Evolutionary conservation across 2,113 vertebrate genomes (phyloP).

Genomic region (Passer domesticus): DNA sequence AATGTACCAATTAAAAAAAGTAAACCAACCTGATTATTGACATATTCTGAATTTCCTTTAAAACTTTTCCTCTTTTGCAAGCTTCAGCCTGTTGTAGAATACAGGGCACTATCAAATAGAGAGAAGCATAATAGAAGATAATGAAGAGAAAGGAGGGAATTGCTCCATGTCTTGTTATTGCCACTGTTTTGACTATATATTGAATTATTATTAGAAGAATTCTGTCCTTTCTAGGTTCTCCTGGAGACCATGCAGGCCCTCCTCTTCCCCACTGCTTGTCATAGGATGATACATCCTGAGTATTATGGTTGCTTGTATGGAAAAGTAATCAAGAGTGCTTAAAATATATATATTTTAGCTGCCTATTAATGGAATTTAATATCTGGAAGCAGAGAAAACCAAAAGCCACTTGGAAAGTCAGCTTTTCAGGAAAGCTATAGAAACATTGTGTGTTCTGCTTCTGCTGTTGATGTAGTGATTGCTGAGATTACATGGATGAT

Average conservation of each 20-base stretch:
- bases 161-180: background rate
- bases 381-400: background rate
- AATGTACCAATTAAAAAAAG: slow-evolving; percentile 53
- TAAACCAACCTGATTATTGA: slow-evolving; percentile 49
- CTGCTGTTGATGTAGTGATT: background rate
- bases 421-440: background rate
- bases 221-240: background rate
- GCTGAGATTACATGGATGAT: background rate
- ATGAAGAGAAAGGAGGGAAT: background rate
- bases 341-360: background rate
- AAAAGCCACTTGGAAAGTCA: background rate
- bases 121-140: background rate
- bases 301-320: background rate
- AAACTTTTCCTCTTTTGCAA: background rate
- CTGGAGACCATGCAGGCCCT: background rate
- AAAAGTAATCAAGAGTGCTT: background rate
- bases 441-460: background rate
- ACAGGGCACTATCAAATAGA: background rate
- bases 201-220: background rate
- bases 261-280: background rate
- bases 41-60: slow-evolving; percentile 17
- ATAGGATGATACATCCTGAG: background rate
- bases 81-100: background rate
- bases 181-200: background rate
- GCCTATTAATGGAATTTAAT: background rate